These are phyloP conservation scores for Aphelinus certus DNA, from an alignment of 1,140 invertebrate species.

Conservation along the genomic window DNA sequence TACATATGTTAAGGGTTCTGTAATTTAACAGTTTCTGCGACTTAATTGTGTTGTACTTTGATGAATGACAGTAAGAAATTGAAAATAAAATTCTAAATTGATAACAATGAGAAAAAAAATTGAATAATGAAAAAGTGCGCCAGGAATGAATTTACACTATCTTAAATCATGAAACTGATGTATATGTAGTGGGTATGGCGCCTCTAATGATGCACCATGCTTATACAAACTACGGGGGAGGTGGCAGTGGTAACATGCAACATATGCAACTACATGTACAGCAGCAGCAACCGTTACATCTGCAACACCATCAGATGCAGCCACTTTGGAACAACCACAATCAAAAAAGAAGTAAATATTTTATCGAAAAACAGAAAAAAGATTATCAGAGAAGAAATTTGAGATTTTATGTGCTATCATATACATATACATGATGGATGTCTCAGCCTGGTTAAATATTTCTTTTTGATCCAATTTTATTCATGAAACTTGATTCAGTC, in stretches of 20 bases:
- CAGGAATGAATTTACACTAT: conserved; percentile 49
- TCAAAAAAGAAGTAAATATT: conserved; percentile 69
- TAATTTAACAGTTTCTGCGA: conserved; percentile 49
- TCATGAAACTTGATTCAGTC: no score
- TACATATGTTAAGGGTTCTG: not conserved
- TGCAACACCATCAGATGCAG: conserved; percentile 66
- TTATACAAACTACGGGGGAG: conserved; percentile 72
- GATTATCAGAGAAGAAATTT: conserved; percentile 35
- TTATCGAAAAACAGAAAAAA: conserved; percentile 47
- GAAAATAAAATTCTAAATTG: conserved; percentile 34
- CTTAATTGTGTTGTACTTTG: conserved; percentile 49
- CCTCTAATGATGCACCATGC: conserved; percentile 70
- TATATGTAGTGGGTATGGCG: conserved; percentile 67
- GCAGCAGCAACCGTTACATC: conserved; percentile 38
- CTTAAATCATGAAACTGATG: conserved; percentile 62
- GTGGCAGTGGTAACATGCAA: conserved; percentile 67
- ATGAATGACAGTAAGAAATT: conserved; percentile 14
- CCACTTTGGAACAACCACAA: conserved; percentile 68
- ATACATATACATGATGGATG: no score
- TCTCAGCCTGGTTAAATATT: no score
- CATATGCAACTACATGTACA: conserved; percentile 67
- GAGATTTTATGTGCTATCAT: conserved; percentile 8
- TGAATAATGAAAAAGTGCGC: conserved; percentile 42
- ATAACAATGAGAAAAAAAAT: conserved; percentile 23
- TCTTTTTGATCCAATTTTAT: no score